Conservation (phyloP, 2,113 vertebrate species). For the Eclectus roratus region DNA sequence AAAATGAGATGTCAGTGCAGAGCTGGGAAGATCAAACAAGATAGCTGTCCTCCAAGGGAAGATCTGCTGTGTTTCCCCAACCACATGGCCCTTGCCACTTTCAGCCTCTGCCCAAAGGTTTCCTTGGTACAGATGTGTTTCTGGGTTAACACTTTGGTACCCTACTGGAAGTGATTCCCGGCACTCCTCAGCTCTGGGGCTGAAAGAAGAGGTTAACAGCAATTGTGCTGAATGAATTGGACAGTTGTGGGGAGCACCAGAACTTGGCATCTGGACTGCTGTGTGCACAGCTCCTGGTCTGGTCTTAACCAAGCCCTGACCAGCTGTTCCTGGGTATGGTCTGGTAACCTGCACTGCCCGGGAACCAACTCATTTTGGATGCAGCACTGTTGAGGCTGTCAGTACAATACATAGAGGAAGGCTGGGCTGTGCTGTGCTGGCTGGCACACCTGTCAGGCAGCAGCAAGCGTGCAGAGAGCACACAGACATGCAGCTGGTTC, state of each 20-base stretch:
- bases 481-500: not conserved
- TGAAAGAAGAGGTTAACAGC: not conserved
- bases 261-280: not conserved
- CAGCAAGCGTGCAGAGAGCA: not conserved
- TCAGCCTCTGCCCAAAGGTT: not conserved
- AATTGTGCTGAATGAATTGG: not conserved
- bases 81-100: fast-evolving
- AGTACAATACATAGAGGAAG: fast-evolving
- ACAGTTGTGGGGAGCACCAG: not conserved
- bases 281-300: not conserved
- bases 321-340: fast-evolving
- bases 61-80: not conserved
- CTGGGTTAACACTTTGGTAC: not conserved
- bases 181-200: not conserved
- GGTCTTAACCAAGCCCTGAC: not conserved
- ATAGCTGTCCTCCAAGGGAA: not conserved
- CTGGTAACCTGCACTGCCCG: fast-evolving
- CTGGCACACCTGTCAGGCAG: not conserved
- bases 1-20: not conserved
- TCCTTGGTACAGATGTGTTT: not conserved
- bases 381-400: not conserved
- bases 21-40: not conserved
- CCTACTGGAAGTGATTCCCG: not conserved
- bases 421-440: not conserved
- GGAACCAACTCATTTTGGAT: not conserved